Conservation (phyloP, 2,797 vertebrate genomes). For the Cheirogaleus major region DNA sequence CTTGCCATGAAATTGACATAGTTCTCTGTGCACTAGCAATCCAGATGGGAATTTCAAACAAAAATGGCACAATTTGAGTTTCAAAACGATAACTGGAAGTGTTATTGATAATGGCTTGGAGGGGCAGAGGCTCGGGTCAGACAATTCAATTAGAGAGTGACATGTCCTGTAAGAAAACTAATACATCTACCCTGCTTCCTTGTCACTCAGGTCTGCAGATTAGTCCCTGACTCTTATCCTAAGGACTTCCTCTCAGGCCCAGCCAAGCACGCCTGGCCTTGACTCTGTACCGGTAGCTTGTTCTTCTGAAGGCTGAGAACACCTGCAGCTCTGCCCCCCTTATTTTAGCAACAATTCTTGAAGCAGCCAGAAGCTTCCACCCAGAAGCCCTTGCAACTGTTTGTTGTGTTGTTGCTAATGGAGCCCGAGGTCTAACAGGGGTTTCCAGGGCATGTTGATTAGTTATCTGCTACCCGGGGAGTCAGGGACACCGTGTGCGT, state of each 20-base stretch:
- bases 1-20: not conserved
- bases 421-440: constrained; percentile 84
- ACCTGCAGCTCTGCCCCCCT: constrained; percentile 61
- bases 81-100: not conserved
- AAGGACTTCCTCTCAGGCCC: not conserved
- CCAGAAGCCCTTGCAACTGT: constrained; percentile 80
- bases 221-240: not conserved
- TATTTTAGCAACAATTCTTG: constrained; percentile 68
- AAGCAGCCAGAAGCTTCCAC: constrained; percentile 59
- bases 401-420: constrained; percentile 89
- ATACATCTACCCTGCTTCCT: not conserved
- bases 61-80: not conserved
- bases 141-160: not conserved
- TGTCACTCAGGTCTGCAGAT: not conserved
- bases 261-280: constrained; percentile 11
- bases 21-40: not conserved
- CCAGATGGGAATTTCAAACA: constrained; percentile 6
- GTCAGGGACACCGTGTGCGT: constrained; percentile 77
- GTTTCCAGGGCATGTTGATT: constrained; percentile 84
- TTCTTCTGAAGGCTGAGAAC: constrained; percentile 63
- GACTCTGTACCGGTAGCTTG: not conserved
- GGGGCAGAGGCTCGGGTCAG: not conserved
- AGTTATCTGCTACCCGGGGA: constrained; percentile 81
- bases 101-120: not conserved
- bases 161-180: not conserved